A percentile compares a stretch with the other conserved stretches of the same genome.
These are phyloP conservation scores for Trichechus manatus DNA, from an alignment of 2,113 vertebrate species.

Conservation along the genomic window DNA sequence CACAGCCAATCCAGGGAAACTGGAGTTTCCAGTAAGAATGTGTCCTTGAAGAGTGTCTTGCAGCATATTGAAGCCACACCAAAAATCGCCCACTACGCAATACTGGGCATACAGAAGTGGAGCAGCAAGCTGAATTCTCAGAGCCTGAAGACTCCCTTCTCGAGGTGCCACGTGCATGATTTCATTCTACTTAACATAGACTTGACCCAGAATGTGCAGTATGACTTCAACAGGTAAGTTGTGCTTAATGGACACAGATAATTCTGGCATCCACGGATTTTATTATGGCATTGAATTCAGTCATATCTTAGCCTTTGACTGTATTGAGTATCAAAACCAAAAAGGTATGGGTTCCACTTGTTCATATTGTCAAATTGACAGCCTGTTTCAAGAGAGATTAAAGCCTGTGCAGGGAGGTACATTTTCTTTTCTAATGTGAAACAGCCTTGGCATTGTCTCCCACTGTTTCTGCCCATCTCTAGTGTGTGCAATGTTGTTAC, in stretches of 20 bases:
- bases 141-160: slow-evolving; percentile 89
- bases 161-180: slow-evolving; percentile 95
- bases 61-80: slow-evolving; percentile 97
- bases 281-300: neutral
- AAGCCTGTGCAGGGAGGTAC: neutral
- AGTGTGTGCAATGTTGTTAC: neutral
- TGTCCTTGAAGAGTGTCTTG: slow-evolving; percentile 95
- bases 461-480: neutral
- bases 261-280: too few species aligned
- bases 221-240: slow-evolving; percentile 97
- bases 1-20: slow-evolving; percentile 89
- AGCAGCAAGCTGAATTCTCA: slow-evolving; percentile 90
- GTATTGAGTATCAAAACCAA: neutral
- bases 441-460: neutral
- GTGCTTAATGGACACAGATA: neutral
- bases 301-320: neutral
- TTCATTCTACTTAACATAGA: slow-evolving; percentile 97
- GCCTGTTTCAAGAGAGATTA: neutral
- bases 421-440: neutral
- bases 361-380: neutral
- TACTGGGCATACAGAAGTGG: slow-evolving; percentile 96
- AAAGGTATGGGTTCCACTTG: neutral
- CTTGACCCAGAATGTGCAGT: slow-evolving; percentile 98
- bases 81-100: slow-evolving; percentile 95
- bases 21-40: slow-evolving; percentile 88